Percentiles rank a stretch among this genome's conserved stretches.
These are phyloP conservation scores for Drosophila macrospina DNA, from an alignment of 2,888 invertebrate genomes.

Conservation along the genomic window DNA sequence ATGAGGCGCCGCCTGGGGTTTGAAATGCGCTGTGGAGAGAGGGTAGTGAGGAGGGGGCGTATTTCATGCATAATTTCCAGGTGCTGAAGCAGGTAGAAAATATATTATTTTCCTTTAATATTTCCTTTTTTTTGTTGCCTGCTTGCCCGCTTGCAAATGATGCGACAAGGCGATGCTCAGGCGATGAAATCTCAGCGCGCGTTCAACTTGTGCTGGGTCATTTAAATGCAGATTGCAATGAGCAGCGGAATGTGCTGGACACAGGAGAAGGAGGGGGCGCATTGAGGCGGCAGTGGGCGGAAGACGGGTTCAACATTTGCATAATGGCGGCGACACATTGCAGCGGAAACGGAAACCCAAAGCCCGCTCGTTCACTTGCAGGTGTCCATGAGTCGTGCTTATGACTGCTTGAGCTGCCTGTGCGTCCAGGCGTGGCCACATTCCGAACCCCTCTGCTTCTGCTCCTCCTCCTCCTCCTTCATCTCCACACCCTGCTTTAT, in stretches of 20 bases:
- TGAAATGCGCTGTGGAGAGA: not conserved
- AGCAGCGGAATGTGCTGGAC: slow-evolving; percentile 45
- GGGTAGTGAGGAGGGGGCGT: not conserved
- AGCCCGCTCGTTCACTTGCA: slow-evolving; percentile 57
- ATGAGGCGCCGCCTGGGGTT: slow-evolving; percentile 25
- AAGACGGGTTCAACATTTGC: slow-evolving; percentile 50
- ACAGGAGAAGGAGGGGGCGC: not conserved
- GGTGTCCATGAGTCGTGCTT: slow-evolving; percentile 72
- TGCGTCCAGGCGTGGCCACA: slow-evolving; percentile 55
- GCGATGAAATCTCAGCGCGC: slow-evolving; percentile 65
- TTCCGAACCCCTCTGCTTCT: not conserved
- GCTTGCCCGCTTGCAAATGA: slow-evolving; percentile 78
- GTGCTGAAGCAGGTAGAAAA: slow-evolving; percentile 28
- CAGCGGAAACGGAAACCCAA: slow-evolving; percentile 75
- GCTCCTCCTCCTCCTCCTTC: not conserved
- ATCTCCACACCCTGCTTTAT: slow-evolving; percentile 15
- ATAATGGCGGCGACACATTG: slow-evolving; percentile 79
- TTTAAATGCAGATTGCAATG: slow-evolving; percentile 81
- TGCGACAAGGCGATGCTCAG: slow-evolving; percentile 61
- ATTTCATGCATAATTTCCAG: slow-evolving; percentile 60
- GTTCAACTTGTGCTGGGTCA: slow-evolving; percentile 63
- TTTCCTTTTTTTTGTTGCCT: slow-evolving; percentile 33
- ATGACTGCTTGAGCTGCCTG: slow-evolving; percentile 72
- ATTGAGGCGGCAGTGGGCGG: too few species aligned
- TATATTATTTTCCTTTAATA: slow-evolving; percentile 61